phyloP scores from a whole-genome alignment of 2,888 invertebrate species.

The Rugalucina vietnamica region DNA sequence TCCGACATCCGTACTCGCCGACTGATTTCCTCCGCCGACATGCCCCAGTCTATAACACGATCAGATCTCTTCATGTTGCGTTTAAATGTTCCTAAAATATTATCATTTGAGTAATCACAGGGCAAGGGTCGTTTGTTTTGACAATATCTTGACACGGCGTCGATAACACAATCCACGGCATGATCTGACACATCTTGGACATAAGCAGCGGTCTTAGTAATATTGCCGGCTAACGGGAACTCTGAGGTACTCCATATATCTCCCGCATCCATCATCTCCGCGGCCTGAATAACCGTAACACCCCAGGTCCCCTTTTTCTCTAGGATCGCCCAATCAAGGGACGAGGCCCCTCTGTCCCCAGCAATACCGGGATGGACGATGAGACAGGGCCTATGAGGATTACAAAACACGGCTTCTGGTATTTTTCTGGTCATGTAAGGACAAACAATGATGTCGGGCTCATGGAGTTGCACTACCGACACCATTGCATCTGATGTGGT shows the following conservation, averaged over 20 bases:
- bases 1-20: slow-evolving; percentile 8
- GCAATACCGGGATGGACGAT: slow-evolving; percentile 55
- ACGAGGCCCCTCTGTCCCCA: slow-evolving; percentile 48
- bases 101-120: slow-evolving; percentile 10
- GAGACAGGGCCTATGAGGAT: slow-evolving; percentile 33
- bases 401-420: slow-evolving; percentile 26
- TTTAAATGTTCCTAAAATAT: not conserved
- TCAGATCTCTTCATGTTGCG: not conserved
- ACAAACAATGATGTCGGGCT: slow-evolving; percentile 48
- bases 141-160: not conserved
- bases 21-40: slow-evolving; percentile 14
- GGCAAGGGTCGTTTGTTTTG: not conserved
- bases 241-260: slow-evolving; percentile 45
- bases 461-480: not conserved
- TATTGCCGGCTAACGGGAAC: slow-evolving; percentile 21
- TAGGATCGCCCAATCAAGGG: slow-evolving; percentile 41
- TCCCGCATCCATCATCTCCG: slow-evolving; percentile 31
- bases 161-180: not conserved
- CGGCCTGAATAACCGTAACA: slow-evolving; percentile 35
- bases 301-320: slow-evolving; percentile 27
- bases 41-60: slow-evolving; percentile 3
- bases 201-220: slow-evolving; percentile 43
- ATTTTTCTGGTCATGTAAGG: slow-evolving; percentile 47
- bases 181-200: not conserved
- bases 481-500: slow-evolving; percentile 4